phyloP scores from a whole-genome alignment of 2,888 invertebrate genomes.

The Brenthis daphne region DNA sequence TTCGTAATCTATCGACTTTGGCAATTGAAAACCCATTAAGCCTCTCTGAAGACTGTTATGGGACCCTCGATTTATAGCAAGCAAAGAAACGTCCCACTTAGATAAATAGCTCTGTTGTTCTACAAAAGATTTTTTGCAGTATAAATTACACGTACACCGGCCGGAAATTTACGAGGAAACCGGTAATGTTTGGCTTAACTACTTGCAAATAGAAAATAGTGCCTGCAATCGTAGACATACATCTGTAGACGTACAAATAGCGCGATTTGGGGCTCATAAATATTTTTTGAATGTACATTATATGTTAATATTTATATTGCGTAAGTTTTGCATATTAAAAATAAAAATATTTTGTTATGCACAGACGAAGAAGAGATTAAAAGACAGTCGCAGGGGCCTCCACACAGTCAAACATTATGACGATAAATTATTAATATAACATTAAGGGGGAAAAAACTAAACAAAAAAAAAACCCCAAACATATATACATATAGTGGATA shows the following conservation, averaged over 20 bases:
- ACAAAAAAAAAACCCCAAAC: too few species aligned
- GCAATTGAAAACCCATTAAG: conserved; percentile 63
- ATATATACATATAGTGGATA: too few species aligned
- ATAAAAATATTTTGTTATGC: too few species aligned
- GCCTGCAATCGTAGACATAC: conserved; percentile 5
- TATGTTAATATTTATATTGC: background rate
- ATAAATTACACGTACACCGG: conserved; percentile 31
- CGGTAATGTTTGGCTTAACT: conserved; percentile 17
- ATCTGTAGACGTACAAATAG: background rate
- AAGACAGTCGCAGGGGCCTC: too few species aligned
- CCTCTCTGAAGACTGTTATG: conserved; percentile 57
- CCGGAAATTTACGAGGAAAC: conserved; percentile 30
- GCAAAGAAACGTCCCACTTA: conserved; percentile 43
- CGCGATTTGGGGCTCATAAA: background rate
- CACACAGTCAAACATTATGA: too few species aligned
- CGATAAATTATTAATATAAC: too few species aligned
- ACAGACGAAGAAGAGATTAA: too few species aligned
- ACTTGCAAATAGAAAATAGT: conserved; percentile 20
- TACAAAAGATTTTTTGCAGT: conserved; percentile 36
- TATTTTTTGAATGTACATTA: background rate
- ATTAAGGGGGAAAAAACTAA: too few species aligned
- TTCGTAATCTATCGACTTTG: conserved; percentile 56
- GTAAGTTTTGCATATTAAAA: too few species aligned
- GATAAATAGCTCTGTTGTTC: conserved; percentile 43
- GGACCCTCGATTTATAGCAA: conserved; percentile 54